Conservation (phyloP, 2,113 vertebrate genomes). For the Gymnarchus niloticus region DNA sequence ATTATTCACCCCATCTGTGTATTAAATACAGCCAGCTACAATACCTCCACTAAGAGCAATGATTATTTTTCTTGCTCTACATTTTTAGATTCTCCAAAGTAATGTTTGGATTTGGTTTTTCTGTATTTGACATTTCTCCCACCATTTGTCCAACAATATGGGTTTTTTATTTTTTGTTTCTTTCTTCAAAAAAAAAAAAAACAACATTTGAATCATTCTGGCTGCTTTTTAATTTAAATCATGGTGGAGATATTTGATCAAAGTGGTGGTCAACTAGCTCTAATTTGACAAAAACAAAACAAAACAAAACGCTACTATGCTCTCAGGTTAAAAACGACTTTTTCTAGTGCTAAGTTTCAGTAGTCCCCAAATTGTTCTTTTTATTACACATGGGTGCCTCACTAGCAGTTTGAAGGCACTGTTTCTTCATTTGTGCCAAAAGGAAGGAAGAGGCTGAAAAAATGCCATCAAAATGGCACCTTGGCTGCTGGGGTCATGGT, state of each 20-base stretch:
- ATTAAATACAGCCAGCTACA: constrained; percentile 25
- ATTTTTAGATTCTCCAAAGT: not conserved
- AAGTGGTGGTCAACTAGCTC: too few relatives aligned
- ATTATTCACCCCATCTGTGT: constrained; percentile 36
- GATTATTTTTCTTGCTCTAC: not conserved
- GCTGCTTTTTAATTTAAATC: too few relatives aligned
- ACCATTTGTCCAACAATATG: not conserved
- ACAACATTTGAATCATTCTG: too few relatives aligned
- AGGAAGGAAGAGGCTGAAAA: not conserved
- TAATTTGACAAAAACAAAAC: too few relatives aligned
- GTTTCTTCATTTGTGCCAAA: not conserved
- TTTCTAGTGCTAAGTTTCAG: not conserved
- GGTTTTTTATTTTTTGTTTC: not conserved
- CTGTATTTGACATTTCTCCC: not conserved
- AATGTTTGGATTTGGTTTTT: not conserved
- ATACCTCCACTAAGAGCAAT: not conserved
- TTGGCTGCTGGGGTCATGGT: constrained; percentile 62
- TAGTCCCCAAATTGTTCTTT: too few relatives aligned
- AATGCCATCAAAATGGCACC: constrained; percentile 53
- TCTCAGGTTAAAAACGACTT: too few relatives aligned
- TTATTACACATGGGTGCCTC: not conserved
- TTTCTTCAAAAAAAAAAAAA: too few relatives aligned
- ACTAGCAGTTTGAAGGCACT: not conserved
- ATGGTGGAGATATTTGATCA: too few relatives aligned
- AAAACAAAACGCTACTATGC: not conserved